These are phyloP conservation scores for Stichodactyla helianthus DNA, from an alignment of 64 coral and sea anemone genomes.

Conservation along the genomic window DNA sequence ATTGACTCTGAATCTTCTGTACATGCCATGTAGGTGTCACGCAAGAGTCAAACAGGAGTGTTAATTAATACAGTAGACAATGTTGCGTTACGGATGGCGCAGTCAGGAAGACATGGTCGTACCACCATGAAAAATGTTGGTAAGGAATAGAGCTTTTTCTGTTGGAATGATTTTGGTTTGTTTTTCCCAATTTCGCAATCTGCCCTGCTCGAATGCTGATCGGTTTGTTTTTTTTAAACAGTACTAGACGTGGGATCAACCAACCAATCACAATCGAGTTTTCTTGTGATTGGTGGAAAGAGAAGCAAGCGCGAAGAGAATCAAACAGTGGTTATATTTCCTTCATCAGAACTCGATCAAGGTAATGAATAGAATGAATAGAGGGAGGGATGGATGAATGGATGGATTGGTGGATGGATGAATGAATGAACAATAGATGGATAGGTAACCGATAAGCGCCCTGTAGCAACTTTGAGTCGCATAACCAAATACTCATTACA, in stretches of 20 bases:
- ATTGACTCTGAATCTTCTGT: not conserved
- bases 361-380: not conserved
- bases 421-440: too few species aligned
- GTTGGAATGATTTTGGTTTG: too few species aligned
- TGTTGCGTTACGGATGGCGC: constrained; percentile 13
- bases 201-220: not conserved
- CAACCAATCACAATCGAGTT: not conserved
- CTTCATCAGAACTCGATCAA: constrained; percentile 22
- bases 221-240: not conserved
- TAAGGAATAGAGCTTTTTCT: not conserved
- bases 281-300: not conserved
- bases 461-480: too few species aligned
- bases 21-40: not conserved
- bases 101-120: not conserved
- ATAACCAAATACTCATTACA: too few species aligned
- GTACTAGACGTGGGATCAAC: constrained; percentile 1
- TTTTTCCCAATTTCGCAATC: too few species aligned
- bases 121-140: constrained; percentile 29
- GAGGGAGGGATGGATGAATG: too few species aligned
- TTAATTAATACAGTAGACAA: not conserved
- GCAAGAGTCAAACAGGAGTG: constrained; percentile 7
- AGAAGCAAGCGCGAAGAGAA: not conserved
- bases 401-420: too few species aligned
- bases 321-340: not conserved
- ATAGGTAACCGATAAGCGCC: too few species aligned